Percentiles rank a stretch among this genome's conserved stretches.
Conservation (phyloP, 2,797 vertebrate species). For the Dendrocincla fuliginosa region DNA sequence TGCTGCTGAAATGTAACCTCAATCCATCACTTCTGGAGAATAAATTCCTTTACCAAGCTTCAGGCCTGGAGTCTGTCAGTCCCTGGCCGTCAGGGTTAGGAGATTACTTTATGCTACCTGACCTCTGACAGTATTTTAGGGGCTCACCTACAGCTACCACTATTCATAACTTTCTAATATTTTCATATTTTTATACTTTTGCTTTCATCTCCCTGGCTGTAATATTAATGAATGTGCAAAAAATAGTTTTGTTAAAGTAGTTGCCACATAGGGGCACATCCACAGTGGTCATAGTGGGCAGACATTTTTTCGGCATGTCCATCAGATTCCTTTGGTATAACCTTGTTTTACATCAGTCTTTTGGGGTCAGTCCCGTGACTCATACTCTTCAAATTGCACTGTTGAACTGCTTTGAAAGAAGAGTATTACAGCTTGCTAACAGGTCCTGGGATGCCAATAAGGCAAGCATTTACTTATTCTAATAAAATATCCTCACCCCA, state of each 20-base stretch:
- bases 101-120: background rate
- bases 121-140: background rate
- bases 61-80: background rate
- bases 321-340: background rate
- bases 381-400: background rate
- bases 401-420: background rate
- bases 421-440: background rate
- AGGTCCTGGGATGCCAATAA: background rate
- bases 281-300: background rate
- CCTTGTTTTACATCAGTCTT: background rate
- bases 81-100: background rate
- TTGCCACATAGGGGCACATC: background rate
- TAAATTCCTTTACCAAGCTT: background rate
- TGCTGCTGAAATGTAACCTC: constrained; percentile 19
- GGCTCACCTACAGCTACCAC: background rate
- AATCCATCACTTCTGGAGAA: constrained; percentile 1
- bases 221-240: background rate
- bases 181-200: background rate
- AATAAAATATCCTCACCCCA: background rate
- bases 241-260: background rate
- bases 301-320: background rate
- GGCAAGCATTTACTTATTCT: background rate
- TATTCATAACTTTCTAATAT: background rate
- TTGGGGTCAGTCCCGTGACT: background rate
- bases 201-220: background rate